A percentile compares a stretch with the other conserved stretches of the same genome.
These are phyloP conservation scores for Notolepis coatsorum DNA, from an alignment of 2,797 vertebrate genomes.

Conservation along the genomic window DNA sequence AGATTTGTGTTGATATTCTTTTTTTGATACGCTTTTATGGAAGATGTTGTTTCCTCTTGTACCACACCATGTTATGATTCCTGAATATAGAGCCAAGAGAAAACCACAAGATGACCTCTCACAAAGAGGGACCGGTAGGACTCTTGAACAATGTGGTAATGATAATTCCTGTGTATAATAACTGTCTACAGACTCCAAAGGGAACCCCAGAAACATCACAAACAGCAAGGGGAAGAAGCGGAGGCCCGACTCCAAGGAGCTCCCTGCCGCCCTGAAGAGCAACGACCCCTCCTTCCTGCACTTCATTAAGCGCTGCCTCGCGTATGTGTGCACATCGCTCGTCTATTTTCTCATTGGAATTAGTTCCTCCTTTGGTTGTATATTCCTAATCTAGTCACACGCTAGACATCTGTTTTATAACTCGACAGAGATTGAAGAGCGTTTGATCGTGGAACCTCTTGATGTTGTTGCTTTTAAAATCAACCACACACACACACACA, in stretches of 20 bases:
- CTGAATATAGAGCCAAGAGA: too few relatives aligned
- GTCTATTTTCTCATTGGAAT: neutral
- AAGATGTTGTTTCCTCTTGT: too few relatives aligned
- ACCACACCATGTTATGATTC: too few relatives aligned
- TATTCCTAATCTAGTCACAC: too few relatives aligned
- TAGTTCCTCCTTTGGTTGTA: neutral
- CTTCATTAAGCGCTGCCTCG: constrained; percentile 90
- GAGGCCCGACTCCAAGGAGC: constrained; percentile 88
- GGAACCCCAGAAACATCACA: constrained; percentile 88
- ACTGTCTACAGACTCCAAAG: constrained; percentile 88
- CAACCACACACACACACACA: neutral
- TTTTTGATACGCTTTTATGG: too few relatives aligned
- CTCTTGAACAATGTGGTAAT: neutral
- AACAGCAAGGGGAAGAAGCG: constrained; percentile 93
- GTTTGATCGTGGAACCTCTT: too few relatives aligned
- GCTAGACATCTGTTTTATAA: too few relatives aligned
- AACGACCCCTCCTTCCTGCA: constrained; percentile 88
- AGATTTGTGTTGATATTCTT: too few relatives aligned
- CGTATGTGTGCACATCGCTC: constrained; percentile 75
- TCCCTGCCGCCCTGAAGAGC: constrained; percentile 87
- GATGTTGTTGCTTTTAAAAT: neutral
- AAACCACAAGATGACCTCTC: too few relatives aligned
- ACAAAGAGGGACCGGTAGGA: neutral
- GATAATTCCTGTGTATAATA: constrained; percentile 7
- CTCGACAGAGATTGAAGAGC: too few relatives aligned